phyloP scores from a whole-genome alignment of 1,140 invertebrate genomes.

The Choristoneura fumiferana region DNA sequence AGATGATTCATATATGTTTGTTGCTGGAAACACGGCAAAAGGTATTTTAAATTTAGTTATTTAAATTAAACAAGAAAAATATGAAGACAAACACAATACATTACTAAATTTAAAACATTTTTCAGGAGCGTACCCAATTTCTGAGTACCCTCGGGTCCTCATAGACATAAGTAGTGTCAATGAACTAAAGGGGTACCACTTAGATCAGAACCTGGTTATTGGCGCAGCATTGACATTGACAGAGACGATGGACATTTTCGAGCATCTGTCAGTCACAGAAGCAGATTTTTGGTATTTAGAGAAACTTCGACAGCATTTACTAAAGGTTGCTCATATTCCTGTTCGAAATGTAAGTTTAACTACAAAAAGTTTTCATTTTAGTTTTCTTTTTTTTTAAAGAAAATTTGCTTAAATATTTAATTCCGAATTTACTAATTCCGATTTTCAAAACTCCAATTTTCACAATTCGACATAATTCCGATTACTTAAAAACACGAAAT shows the following conservation, averaged over 20 bases:
- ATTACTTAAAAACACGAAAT: too few species aligned
- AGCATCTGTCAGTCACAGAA: conserved; percentile 47
- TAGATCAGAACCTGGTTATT: conserved; percentile 66
- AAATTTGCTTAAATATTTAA: too few species aligned
- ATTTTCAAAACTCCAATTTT: too few species aligned
- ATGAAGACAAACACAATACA: too few species aligned
- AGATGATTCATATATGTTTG: conserved; percentile 71
- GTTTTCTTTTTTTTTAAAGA: too few species aligned
- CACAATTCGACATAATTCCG: too few species aligned
- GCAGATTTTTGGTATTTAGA: conserved; percentile 77
- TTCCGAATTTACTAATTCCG: too few species aligned
- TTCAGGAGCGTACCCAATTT: conserved; percentile 56
- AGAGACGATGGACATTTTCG: conserved; percentile 77
- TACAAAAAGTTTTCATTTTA: not conserved
- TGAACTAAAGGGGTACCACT: conserved; percentile 79
- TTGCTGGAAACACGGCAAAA: conserved; percentile 78
- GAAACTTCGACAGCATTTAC: conserved; percentile 80
- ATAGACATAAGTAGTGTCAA: conserved; percentile 84
- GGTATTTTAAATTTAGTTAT: conserved; percentile 24
- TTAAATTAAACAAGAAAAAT: not conserved
- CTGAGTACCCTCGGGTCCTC: conserved; percentile 71
- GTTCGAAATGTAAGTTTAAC: conserved; percentile 81
- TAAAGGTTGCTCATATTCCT: conserved; percentile 81
- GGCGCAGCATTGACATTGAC: conserved; percentile 80
- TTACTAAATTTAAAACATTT: conserved; percentile 9